These are phyloP conservation scores for Oryzias celebensis DNA, from an alignment of 2,113 vertebrate genomes.

Conservation along the genomic window DNA sequence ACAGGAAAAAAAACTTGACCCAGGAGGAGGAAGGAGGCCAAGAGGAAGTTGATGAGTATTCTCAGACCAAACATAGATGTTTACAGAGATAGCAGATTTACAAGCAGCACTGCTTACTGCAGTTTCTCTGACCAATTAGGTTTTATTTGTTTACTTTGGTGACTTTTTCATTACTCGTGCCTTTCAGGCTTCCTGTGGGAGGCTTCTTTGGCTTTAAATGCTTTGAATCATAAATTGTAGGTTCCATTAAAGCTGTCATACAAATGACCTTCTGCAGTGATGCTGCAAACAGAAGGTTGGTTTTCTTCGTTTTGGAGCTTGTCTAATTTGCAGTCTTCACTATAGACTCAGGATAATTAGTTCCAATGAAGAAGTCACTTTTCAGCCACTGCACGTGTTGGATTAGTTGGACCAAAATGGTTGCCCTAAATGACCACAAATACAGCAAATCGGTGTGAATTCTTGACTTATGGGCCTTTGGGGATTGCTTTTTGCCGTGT, in stretches of 20 bases:
- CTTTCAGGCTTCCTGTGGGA: not conserved
- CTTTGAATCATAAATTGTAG: slow-evolving; percentile 4
- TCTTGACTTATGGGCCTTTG: slow-evolving; percentile 4
- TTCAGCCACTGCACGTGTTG: slow-evolving; percentile 57
- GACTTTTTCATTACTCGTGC: slow-evolving; percentile 5
- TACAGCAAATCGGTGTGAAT: slow-evolving; percentile 15
- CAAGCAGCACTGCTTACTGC: not conserved
- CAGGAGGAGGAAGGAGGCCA: slow-evolving; percentile 17
- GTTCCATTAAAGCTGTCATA: slow-evolving; percentile 8
- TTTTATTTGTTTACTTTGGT: not conserved
- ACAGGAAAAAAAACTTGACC: not conserved
- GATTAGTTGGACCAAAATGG: slow-evolving; percentile 30
- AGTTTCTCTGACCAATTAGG: slow-evolving; percentile 2
- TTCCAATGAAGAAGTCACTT: slow-evolving; percentile 68
- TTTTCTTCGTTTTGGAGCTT: slow-evolving; percentile 24
- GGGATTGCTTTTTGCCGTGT: not conserved
- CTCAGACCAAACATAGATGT: slow-evolving; percentile 11
- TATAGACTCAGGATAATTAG: slow-evolving; percentile 58
- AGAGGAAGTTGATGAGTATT: slow-evolving; percentile 29
- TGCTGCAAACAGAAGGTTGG: slow-evolving; percentile 13
- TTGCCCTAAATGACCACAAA: slow-evolving; percentile 18
- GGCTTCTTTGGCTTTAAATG: slow-evolving; percentile 11
- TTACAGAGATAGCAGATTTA: not conserved
- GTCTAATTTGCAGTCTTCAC: slow-evolving; percentile 55
- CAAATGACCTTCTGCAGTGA: slow-evolving; percentile 22